These are phyloP conservation scores for Drosophila phalerata DNA, from an alignment of 2,888 invertebrate genomes.

Conservation along the genomic window DNA sequence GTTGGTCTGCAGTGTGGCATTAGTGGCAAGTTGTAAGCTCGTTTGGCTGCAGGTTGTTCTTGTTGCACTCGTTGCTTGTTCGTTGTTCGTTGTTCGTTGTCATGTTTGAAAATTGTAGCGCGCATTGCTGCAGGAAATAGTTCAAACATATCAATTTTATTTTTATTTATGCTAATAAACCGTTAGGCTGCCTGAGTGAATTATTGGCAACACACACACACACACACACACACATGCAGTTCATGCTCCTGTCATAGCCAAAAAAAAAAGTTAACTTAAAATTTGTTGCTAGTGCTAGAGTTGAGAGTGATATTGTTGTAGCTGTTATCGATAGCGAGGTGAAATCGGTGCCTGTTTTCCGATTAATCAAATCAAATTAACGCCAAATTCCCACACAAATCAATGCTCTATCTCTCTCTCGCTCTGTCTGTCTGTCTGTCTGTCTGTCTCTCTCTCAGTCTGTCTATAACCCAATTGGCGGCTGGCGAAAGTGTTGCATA, in stretches of 20 bases:
- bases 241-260: slow-evolving; percentile 38
- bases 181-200: slow-evolving; percentile 76
- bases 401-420: slow-evolving; percentile 58
- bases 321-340: slow-evolving; percentile 35
- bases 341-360: slow-evolving; percentile 69
- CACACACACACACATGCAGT: slow-evolving; percentile 23
- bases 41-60: slow-evolving; percentile 73
- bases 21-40: slow-evolving; percentile 64
- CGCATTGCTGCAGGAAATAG: slow-evolving; percentile 82
- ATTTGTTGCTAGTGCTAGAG: neutral
- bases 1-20: slow-evolving; percentile 51
- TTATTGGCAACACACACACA: slow-evolving; percentile 65
- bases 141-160: slow-evolving; percentile 82
- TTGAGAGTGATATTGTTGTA: slow-evolving; percentile 20
- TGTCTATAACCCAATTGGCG: slow-evolving; percentile 34
- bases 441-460: slow-evolving; percentile 3
- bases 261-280: slow-evolving; percentile 3
- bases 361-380: slow-evolving; percentile 81
- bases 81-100: slow-evolving; percentile 65
- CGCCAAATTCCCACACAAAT: slow-evolving; percentile 79
- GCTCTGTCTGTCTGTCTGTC: neutral
- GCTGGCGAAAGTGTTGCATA: slow-evolving; percentile 77
- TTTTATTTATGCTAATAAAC: slow-evolving; percentile 81
- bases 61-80: slow-evolving; percentile 55
- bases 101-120: slow-evolving; percentile 80